Conservation (phyloP, 2,797 vertebrate genomes). For the Cossypha polioptera region DNA sequence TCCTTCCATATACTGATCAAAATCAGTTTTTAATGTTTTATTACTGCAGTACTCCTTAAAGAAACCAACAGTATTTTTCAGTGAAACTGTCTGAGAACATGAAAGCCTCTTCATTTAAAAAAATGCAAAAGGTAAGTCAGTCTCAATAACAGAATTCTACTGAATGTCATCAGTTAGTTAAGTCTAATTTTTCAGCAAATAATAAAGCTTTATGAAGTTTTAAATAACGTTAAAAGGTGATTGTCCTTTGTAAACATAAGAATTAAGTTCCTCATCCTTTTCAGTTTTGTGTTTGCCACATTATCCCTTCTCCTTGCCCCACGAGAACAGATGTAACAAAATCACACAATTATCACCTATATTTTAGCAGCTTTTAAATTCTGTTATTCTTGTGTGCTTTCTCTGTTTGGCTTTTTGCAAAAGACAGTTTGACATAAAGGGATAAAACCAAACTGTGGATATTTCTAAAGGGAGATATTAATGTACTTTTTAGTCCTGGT, state of each 20-base stretch:
- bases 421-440: background rate
- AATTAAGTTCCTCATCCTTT: background rate
- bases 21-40: background rate
- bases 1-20: background rate
- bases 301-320: background rate
- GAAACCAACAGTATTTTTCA: conserved; percentile 90
- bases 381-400: background rate
- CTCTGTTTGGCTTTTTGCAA: background rate
- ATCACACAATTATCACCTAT: background rate
- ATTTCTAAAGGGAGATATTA: background rate
- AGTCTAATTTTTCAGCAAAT: background rate
- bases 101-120: conserved; percentile 97
- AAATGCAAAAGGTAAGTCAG: conserved; percentile 90
- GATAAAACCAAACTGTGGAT: background rate
- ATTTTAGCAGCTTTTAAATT: background rate
- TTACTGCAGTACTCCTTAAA: conserved; percentile 69
- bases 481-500: background rate
- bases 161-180: background rate
- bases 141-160: background rate
- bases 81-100: conserved; percentile 97
- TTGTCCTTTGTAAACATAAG: background rate
- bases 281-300: background rate
- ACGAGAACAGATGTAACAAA: background rate
- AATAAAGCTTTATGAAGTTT: background rate
- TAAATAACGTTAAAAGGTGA: background rate